Base-by-base conservation (phyloP, 2,113 vertebrate species). In the Beaufortia kweichowensis region DNA sequence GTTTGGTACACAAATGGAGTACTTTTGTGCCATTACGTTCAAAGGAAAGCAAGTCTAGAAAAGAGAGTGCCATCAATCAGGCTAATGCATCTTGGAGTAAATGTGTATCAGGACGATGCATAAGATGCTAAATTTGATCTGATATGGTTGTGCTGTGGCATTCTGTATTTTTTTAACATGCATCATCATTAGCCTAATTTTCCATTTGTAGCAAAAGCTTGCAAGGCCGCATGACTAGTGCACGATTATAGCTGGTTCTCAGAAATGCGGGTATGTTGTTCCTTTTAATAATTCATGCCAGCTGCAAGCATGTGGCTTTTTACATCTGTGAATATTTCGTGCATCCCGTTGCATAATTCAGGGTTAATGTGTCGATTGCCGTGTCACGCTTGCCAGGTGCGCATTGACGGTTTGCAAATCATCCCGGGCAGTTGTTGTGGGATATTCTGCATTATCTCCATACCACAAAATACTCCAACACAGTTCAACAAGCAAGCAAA, bases 361-460 rank as follows among this genome's bases (percentile, higher is more conserved):
- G 26, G 26, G 43, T 80, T 84, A 84, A 84, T 73, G 59, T 57
- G 66, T 69, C 61, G 67, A 81, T 79, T 56, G 69, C 65, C 28
- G 17, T 55, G 50, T 56, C 33, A 31, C 23, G 21, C 66, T 63
- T 73, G 29, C 60, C 69, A 67, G 21, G 24, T 64, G 28, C 14
- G 39, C 19, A 29, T 50, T 70, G 66, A 73, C 75, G 53, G 62
- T 82, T 79, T 73, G 48, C 53, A 65, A 62, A 55, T 82, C 55
- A 76, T 55, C 61, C 66, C 60, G 68, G 39, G 67, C 50, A 35
- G 57, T 82, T 66, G 65, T 23, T 12, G 39, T 56, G 50, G 50
- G 21, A 57, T 64, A 67, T 73, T 46, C 61, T 59, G 26, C 69
- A 71, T 79, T 64, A 78, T 75, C 33, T 31, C 8, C 11, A 12